Conservation (phyloP, 2,113 vertebrate species). For the Menura novaehollandiae region DNA sequence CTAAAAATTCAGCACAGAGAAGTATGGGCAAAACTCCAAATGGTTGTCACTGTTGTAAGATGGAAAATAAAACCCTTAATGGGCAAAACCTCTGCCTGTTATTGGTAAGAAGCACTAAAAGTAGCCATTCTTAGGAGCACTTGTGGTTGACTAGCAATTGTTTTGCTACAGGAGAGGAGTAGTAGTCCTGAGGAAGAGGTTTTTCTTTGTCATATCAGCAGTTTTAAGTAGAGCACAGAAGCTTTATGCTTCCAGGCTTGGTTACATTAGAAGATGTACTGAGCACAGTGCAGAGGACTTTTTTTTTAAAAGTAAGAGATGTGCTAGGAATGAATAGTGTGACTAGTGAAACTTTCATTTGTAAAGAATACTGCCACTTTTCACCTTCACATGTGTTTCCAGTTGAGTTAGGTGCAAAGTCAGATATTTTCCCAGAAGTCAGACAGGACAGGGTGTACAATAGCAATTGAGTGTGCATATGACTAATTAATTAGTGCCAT, state of each 20-base stretch:
- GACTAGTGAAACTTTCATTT: not conserved
- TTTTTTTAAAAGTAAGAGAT: not conserved
- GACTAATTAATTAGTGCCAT: constrained; percentile 30
- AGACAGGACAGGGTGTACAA: not conserved
- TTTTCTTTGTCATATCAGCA: constrained; percentile 54
- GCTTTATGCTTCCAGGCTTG: constrained; percentile 14
- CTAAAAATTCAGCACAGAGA: constrained; percentile 27
- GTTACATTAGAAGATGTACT: not conserved
- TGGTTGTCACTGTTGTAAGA: not conserved
- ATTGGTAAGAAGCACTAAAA: constrained; percentile 60
- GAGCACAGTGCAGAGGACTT: not conserved
- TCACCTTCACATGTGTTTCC: not conserved
- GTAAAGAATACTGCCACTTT: not conserved
- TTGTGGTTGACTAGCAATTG: constrained; percentile 53
- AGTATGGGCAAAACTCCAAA: constrained; percentile 41
- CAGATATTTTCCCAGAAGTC: constrained; percentile 4
- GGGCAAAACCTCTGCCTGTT: constrained; percentile 59
- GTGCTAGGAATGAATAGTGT: not conserved
- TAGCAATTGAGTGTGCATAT: constrained; percentile 4
- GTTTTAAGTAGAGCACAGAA: constrained; percentile 22
- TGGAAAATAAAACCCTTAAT: constrained; percentile 56
- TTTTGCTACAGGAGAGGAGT: not conserved
- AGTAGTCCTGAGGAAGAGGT: constrained; percentile 51
- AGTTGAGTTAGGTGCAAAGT: not conserved
- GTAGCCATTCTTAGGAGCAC: constrained; percentile 54